Base-by-base conservation (phyloP, 2,113 vertebrate genomes). In the Hyperopisus bebe region DNA sequence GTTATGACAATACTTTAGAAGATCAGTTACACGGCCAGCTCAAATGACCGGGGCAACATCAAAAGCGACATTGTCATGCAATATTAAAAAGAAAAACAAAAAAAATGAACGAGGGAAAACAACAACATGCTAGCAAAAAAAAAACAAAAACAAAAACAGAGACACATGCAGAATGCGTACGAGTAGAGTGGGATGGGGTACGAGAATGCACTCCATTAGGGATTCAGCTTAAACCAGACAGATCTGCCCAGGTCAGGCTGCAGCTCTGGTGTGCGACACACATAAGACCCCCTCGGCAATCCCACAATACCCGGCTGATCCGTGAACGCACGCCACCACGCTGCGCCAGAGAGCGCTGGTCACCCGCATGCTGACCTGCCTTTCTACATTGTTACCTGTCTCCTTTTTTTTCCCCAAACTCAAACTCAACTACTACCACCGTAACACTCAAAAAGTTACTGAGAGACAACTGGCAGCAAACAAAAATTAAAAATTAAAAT, bases 231-330 rank as follows among this genome's bases (percentile, higher is more conserved):
- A 58, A 55, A 53, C 13, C 51, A 62, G 50, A 62, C 89, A 89
- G 88, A 85, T 92, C 92, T 93, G 94, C 92, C 92, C 92, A 92
- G 92, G 91, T 74, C 91, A 92, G 8, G 90, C 92, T 94, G 42
- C 91, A 51, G 88, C 89, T 90, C 90, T 90, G 90, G 86, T 92
- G 89, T 91, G 92, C 42, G 90, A 53, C 90, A 94, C 92, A 91
- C 42, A 13, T 44, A 93, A 90, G 88, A 94, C 91, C 94, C 94
- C 94, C 95, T 94, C 93, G 93, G 94, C 92, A 90, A 91, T 87
- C 93, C 94, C 93, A 91, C 94, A 95, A 95, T 96, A 96, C 96
- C 95, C 96, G 95, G 88, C 94, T 94, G 95, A 94, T 95, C 93
- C 95, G 15, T 53, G 85, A 24, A 94, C 96, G 90, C 94, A 94